Evolutionary conservation across 2,113 vertebrate species (phyloP).

Genomic region (Lagenorhynchus albirostris): DNA sequence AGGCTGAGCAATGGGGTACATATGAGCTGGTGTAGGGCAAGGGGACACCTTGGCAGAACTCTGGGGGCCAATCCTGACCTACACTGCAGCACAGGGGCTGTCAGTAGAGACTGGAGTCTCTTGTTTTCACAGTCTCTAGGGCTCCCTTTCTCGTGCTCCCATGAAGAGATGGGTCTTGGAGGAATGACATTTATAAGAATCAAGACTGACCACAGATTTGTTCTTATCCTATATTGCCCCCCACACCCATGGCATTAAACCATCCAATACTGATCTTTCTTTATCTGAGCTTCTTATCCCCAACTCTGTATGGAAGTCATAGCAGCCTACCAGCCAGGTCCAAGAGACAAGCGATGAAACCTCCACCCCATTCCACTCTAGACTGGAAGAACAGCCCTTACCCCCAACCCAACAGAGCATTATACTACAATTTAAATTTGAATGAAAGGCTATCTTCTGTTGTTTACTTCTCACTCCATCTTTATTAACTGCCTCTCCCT

Average conservation of each 20-base stretch:
- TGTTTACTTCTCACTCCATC: background rate
- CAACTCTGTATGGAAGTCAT: background rate
- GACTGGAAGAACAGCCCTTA: background rate
- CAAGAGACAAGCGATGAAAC: background rate
- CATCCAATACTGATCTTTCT: background rate
- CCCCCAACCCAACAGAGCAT: background rate
- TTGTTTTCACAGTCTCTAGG: background rate
- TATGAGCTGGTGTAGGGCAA: background rate
- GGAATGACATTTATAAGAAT: background rate
- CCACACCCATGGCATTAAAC: background rate
- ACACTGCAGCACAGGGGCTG: accelerated
- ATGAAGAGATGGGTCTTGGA: background rate
- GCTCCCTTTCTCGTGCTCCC: background rate
- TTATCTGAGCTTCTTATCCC: background rate
- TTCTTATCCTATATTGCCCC: background rate
- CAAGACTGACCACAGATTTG: background rate
- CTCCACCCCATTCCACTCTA: background rate
- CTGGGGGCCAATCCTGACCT: background rate
- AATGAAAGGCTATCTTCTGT: background rate
- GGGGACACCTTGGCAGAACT: too few relatives aligned
- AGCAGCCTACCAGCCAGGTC: background rate
- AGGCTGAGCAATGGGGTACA: accelerated
- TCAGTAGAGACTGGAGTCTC: background rate
- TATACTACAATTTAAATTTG: background rate
- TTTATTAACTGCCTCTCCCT: background rate